Percentiles rank a stretch among this genome's conserved stretches.
phyloP scores from a whole-genome alignment of 2,888 invertebrate species.

The Trichogramma dendrolimi region DNA sequence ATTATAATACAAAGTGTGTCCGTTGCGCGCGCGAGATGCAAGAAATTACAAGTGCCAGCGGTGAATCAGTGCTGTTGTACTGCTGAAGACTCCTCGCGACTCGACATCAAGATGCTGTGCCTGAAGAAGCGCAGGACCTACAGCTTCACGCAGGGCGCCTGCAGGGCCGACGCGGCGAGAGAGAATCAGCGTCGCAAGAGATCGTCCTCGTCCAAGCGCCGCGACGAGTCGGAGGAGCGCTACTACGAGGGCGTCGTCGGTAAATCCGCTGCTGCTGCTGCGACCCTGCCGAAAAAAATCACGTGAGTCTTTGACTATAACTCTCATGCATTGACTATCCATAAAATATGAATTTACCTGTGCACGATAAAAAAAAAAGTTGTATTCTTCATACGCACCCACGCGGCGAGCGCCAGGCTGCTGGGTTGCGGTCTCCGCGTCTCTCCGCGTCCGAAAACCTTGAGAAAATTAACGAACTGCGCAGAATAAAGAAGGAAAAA shows the following conservation, averaged over 20 bases:
- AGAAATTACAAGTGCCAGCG: too few relatives aligned
- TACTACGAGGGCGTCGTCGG: conserved; percentile 26
- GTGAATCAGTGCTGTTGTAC: too few relatives aligned
- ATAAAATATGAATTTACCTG: too few relatives aligned
- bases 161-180: conserved; percentile 30
- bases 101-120: conserved; percentile 39
- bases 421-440: too few relatives aligned
- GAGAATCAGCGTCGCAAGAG: conserved; percentile 4
- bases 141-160: conserved; percentile 44
- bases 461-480: too few relatives aligned
- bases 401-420: too few relatives aligned
- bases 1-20: too few relatives aligned
- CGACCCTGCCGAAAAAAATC: conserved; percentile 42
- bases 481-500: too few relatives aligned
- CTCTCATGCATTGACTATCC: too few relatives aligned
- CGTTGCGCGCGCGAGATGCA: neutral
- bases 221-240: conserved; percentile 1
- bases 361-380: too few relatives aligned
- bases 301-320: conserved; percentile 34
- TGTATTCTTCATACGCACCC: too few relatives aligned
- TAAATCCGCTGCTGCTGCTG: conserved; percentile 35
- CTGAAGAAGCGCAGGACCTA: conserved; percentile 44
- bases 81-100: neutral
- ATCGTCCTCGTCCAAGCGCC: conserved; percentile 11
- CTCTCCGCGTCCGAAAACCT: too few relatives aligned